Evolutionary conservation across 2,797 vertebrate species (phyloP).

Genomic region (Pipistrellus nathusii): DNA sequence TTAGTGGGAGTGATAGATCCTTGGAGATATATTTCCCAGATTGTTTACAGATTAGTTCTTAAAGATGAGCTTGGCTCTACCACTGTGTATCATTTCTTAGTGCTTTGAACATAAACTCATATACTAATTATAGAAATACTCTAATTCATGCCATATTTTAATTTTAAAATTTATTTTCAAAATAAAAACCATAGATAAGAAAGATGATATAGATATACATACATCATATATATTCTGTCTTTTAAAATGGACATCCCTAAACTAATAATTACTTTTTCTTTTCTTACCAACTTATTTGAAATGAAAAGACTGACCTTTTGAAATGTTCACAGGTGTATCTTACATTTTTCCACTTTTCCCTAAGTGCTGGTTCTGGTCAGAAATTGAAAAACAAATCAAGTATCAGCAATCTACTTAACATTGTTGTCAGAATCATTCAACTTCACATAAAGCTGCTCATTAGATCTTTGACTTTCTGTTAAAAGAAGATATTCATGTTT

Average conservation of each 20-base stretch:
- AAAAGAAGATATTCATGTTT: constrained; percentile 50
- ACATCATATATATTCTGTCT: background rate
- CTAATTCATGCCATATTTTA: background rate
- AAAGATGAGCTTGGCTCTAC: constrained; percentile 6
- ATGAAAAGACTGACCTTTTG: constrained; percentile 36
- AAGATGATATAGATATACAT: background rate
- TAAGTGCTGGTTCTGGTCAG: constrained; percentile 42
- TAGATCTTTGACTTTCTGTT: constrained; percentile 43
- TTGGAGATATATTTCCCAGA: background rate
- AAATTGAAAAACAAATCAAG: constrained; percentile 75
- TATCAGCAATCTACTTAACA: constrained; percentile 66
- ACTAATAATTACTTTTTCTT: background rate
- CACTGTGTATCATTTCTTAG: background rate
- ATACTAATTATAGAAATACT: constrained; percentile 26
- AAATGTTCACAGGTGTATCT: constrained; percentile 46
- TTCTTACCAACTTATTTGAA: constrained; percentile 40
- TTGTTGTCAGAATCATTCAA: constrained; percentile 72
- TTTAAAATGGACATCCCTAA: background rate
- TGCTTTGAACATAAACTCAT: background rate
- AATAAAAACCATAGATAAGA: constrained; percentile 4
- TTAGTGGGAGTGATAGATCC: background rate
- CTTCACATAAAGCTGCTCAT: constrained; percentile 62
- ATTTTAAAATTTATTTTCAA: constrained; percentile 43
- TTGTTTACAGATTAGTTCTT: background rate
- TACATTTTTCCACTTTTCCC: constrained; percentile 3